These are phyloP conservation scores for Acanthosepion esculentum DNA, from an alignment of 2,888 invertebrate species.

Conservation along the genomic window DNA sequence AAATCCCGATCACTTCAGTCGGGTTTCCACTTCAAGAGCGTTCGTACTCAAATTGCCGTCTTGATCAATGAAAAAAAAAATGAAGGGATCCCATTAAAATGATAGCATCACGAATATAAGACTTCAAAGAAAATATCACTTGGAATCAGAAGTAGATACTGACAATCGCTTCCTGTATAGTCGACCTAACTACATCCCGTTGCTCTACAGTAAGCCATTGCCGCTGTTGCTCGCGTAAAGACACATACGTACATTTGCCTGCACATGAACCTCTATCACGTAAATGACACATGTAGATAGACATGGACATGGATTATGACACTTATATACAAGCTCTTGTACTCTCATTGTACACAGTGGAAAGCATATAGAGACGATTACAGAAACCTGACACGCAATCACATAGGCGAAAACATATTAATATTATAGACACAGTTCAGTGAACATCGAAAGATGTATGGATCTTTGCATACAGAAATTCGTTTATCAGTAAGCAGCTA, in stretches of 20 bases:
- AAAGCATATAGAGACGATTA: too few relatives aligned
- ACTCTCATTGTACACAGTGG: neutral
- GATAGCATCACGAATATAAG: neutral
- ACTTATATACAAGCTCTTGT: neutral
- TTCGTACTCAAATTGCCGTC: constrained; percentile 1
- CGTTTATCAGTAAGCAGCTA: too few relatives aligned
- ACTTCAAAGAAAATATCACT: neutral
- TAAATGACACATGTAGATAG: neutral
- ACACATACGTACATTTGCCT: neutral
- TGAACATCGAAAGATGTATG: too few relatives aligned
- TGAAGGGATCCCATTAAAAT: neutral
- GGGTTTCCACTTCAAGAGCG: neutral
- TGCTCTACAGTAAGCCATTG: neutral
- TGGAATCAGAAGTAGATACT: constrained; percentile 33
- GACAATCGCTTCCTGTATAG: constrained; percentile 33
- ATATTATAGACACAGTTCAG: too few relatives aligned
- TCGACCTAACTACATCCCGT: neutral
- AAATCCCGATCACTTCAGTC: neutral
- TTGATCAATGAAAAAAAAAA: constrained; percentile 10
- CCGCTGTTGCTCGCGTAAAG: neutral
- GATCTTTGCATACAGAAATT: too few relatives aligned
- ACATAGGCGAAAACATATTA: too few relatives aligned
- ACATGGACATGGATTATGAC: neutral
- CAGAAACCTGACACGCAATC: too few relatives aligned
- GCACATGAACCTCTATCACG: neutral